A percentile compares a stretch with the other conserved stretches of the same genome.
Evolutionary conservation across 2,113 vertebrate species (phyloP).

Genomic region (Sphaerodactylus townsendi): DNA sequence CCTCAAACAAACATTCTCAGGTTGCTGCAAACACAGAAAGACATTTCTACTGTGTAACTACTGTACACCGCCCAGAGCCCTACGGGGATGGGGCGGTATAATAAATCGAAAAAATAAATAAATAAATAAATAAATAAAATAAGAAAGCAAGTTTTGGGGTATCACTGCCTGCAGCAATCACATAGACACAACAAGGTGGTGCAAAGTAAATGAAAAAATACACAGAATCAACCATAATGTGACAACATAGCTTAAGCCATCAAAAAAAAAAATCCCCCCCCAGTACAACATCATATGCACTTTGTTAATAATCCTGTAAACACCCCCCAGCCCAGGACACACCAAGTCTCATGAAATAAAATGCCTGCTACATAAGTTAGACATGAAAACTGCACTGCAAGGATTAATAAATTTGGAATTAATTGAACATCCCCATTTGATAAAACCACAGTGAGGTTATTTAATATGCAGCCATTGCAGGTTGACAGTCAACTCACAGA

Average conservation of each 20-base stretch:
- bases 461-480: slow-evolving; percentile 83
- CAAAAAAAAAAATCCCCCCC: slow-evolving; percentile 44
- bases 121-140: too few relatives aligned
- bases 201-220: background rate
- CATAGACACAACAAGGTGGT: background rate
- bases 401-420: slow-evolving; percentile 89
- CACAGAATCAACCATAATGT: background rate
- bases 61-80: too few relatives aligned
- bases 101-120: too few relatives aligned
- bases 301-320: slow-evolving; percentile 61
- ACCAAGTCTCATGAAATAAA: slow-evolving; percentile 70
- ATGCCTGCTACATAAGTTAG: slow-evolving; percentile 79
- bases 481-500: slow-evolving; percentile 84
- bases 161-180: background rate
- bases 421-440: slow-evolving; percentile 85
- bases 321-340: slow-evolving; percentile 59
- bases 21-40: accelerated
- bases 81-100: too few relatives aligned
- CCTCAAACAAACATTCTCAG: accelerated
- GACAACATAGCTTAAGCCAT: slow-evolving; percentile 29
- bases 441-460: slow-evolving; percentile 82
- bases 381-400: slow-evolving; percentile 80
- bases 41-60: accelerated
- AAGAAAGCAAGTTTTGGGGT: slow-evolving; percentile 16
- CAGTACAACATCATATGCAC: slow-evolving; percentile 56